phyloP scores from a whole-genome alignment of 1,140 invertebrate genomes.

The Drosophila kepulauana region DNA sequence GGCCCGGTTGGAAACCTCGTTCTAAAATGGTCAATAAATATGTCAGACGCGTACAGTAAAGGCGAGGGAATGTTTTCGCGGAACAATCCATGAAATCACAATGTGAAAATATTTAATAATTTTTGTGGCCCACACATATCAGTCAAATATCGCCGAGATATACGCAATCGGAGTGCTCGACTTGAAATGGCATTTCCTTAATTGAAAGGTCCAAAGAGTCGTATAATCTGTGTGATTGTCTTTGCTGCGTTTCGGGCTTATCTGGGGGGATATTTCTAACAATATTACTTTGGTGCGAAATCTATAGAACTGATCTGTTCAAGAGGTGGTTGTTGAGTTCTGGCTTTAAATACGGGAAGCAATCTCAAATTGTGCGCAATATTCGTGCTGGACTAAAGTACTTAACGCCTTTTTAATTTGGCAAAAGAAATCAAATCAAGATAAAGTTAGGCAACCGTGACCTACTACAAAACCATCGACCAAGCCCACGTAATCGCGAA shows the following conservation, averaged over 20 bases:
- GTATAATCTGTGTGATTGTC: slow-evolving; percentile 12
- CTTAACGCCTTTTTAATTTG: slow-evolving; percentile 19
- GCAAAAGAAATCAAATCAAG: slow-evolving; percentile 25
- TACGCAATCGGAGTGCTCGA: slow-evolving; percentile 1
- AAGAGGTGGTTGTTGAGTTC: slow-evolving; percentile 16
- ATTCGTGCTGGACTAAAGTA: not conserved
- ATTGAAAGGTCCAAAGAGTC: slow-evolving; percentile 20
- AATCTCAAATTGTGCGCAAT: not conserved
- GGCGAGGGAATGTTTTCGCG: slow-evolving; percentile 18
- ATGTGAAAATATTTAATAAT: slow-evolving; percentile 48
- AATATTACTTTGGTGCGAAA: slow-evolving; percentile 14
- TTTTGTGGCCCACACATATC: slow-evolving; percentile 41
- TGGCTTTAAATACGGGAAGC: not conserved
- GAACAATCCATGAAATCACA: slow-evolving; percentile 60
- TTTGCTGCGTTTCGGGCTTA: slow-evolving; percentile 10
- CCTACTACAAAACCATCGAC: slow-evolving; percentile 64
- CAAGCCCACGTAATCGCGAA: slow-evolving; percentile 38
- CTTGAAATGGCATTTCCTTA: slow-evolving; percentile 33
- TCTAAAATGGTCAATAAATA: slow-evolving; percentile 25
- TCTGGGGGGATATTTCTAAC: slow-evolving; percentile 6
- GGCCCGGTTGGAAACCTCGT: not conserved
- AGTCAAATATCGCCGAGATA: slow-evolving; percentile 49
- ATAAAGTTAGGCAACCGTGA: slow-evolving; percentile 62
- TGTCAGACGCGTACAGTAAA: not conserved
- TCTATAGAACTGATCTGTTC: slow-evolving; percentile 26